These are phyloP conservation scores for Bombus fervidus DNA, from an alignment of 1,140 invertebrate species.

Conservation along the genomic window DNA sequence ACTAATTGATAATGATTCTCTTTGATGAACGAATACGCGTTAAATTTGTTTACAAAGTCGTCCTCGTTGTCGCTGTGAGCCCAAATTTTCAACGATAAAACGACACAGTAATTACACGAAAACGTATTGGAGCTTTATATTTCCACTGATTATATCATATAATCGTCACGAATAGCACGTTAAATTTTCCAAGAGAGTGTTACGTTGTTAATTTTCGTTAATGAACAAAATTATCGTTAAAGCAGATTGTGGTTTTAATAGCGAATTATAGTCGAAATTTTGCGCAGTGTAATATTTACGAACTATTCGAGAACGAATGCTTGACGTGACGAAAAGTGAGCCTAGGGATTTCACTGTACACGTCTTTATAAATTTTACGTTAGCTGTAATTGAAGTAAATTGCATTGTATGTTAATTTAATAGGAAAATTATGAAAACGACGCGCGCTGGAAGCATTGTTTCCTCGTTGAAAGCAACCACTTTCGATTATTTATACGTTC, in stretches of 20 bases:
- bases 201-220: slow-evolving; percentile 45
- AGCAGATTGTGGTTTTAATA: slow-evolving; percentile 13
- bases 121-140: slow-evolving; percentile 40
- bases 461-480: neutral
- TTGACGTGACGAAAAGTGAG: neutral
- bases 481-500: neutral
- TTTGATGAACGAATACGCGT: slow-evolving; percentile 18
- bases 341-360: neutral
- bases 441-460: neutral
- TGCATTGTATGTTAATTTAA: slow-evolving; percentile 7
- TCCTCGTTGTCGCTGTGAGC: neutral
- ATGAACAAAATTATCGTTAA: slow-evolving; percentile 28
- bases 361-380: neutral
- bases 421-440: slow-evolving; percentile 5
- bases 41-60: slow-evolving; percentile 21
- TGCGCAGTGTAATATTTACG: neutral
- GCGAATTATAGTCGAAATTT: slow-evolving; percentile 20
- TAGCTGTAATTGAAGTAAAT: neutral
- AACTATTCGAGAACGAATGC: neutral
- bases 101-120: slow-evolving; percentile 33
- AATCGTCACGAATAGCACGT: slow-evolving; percentile 10
- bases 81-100: slow-evolving; percentile 21
- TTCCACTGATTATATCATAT: slow-evolving; percentile 4
- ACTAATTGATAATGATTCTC: slow-evolving; percentile 31
- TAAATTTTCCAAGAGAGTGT: slow-evolving; percentile 31